Conservation (phyloP, 1,140 invertebrate species). For the Drosophila lacertosa region DNA sequence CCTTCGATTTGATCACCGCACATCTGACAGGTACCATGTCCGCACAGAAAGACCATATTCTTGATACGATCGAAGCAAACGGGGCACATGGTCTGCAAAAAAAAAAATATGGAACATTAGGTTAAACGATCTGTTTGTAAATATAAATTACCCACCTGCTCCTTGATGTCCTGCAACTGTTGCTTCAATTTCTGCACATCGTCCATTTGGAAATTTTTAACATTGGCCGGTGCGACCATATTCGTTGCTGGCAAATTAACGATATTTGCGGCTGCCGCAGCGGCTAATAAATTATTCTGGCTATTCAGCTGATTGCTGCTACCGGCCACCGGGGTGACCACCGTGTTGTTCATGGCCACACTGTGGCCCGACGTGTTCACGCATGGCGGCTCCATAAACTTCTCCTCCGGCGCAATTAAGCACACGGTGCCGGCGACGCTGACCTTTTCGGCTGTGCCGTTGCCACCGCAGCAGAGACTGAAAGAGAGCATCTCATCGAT, state of each 20-base stretch:
- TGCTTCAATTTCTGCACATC: constrained; percentile 98
- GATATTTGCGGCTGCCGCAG: constrained; percentile 51
- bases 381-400: constrained; percentile 61
- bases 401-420: constrained; percentile 39
- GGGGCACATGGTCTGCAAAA: constrained; percentile 96
- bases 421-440: constrained; percentile 18
- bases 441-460: constrained; percentile 86
- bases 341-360: constrained; percentile 83
- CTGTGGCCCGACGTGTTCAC: constrained; percentile 73
- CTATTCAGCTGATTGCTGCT: constrained; percentile 69
- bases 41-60: constrained; percentile 99
- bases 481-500: constrained; percentile 92
- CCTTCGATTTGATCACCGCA: constrained; percentile 98
- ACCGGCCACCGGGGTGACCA: constrained; percentile 66
- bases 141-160: constrained; percentile 91
- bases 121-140: background rate
- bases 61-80: constrained; percentile 98
- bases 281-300: constrained; percentile 72
- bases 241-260: constrained; percentile 37
- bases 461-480: constrained; percentile 88
- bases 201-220: constrained; percentile 84
- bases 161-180: constrained; percentile 98
- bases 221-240: constrained; percentile 74
- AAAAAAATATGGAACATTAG: constrained; percentile 13
- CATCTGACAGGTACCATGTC: constrained; percentile 98